These are phyloP conservation scores for Lasioglossum zephyrum DNA, from an alignment of 2,888 invertebrate species.

Conservation along the genomic window DNA sequence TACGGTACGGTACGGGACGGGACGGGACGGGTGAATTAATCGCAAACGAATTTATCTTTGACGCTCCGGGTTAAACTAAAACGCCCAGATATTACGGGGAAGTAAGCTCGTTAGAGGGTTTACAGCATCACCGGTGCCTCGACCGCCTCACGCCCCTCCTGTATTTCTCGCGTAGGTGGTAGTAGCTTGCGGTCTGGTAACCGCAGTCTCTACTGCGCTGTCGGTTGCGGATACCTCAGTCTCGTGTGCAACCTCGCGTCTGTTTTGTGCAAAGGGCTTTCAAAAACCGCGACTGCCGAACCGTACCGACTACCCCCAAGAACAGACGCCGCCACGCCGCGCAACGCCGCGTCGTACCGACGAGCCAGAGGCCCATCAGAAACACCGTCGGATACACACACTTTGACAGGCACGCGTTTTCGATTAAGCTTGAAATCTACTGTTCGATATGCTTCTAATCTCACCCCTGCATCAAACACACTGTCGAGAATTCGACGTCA, in stretches of 20 bases:
- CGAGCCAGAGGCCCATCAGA: constrained; percentile 57
- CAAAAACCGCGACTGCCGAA: constrained; percentile 80
- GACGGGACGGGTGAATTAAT: constrained; percentile 76
- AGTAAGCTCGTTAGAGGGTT: constrained; percentile 83
- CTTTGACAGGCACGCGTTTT: constrained; percentile 66
- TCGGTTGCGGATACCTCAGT: constrained; percentile 77
- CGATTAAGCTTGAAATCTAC: constrained; percentile 64
- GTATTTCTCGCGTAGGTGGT: constrained; percentile 74
- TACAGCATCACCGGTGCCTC: constrained; percentile 72
- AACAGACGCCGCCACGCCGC: constrained; percentile 57
- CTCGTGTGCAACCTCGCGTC: constrained; percentile 72
- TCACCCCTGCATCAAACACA: background rate
- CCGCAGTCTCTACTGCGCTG: constrained; percentile 81
- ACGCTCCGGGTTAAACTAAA: constrained; percentile 78
- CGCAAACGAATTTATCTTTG: constrained; percentile 80
- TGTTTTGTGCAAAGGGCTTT: constrained; percentile 79
- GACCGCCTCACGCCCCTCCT: constrained; percentile 46
- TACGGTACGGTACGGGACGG: constrained; percentile 8
- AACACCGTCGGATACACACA: constrained; percentile 61
- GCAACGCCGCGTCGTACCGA: constrained; percentile 51
- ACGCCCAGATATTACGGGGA: constrained; percentile 81
- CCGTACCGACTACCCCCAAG: constrained; percentile 67
- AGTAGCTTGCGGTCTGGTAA: constrained; percentile 82
- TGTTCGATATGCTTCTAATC: constrained; percentile 34
- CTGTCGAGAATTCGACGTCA: background rate